These are phyloP conservation scores for Drosophila lowei DNA, from an alignment of 1,140 invertebrate species.

Conservation along the genomic window DNA sequence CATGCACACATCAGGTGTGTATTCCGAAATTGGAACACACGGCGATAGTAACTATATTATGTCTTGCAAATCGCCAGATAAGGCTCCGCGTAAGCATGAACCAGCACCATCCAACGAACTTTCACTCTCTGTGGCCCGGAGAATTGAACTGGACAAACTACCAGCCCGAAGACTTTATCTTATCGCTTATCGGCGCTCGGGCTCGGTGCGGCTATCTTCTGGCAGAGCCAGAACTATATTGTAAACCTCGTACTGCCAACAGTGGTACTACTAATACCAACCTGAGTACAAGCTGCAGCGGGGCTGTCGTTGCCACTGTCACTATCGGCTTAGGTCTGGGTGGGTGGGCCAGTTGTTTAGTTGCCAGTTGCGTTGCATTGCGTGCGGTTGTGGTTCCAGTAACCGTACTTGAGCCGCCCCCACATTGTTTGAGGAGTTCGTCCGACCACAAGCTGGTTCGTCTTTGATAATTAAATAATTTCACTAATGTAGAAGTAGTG, in stretches of 20 bases:
- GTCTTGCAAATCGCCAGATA: constrained; percentile 28
- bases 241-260: no score
- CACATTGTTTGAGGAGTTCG: background rate
- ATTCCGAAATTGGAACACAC: constrained; percentile 27
- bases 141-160: constrained; percentile 14
- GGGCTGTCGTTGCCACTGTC: constrained; percentile 14
- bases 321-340: constrained; percentile 27
- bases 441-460: constrained; percentile 3
- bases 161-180: constrained; percentile 23
- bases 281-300: background rate
- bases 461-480: constrained; percentile 7
- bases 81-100: constrained; percentile 22
- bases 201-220: constrained; percentile 37
- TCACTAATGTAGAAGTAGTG: background rate
- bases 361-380: constrained; percentile 67
- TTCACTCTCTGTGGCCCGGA: background rate
- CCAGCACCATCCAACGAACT: background rate
- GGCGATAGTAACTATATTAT: constrained; percentile 22
- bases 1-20: constrained; percentile 31
- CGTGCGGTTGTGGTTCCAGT: constrained; percentile 44
- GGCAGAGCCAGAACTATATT: constrained; percentile 16
- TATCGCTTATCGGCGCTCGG: constrained; percentile 15
- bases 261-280: no score
- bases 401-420: background rate
- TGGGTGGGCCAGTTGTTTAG: constrained; percentile 47